Evolutionary conservation across 2,113 vertebrate species (phyloP).

Genomic region (Aptenodytes forsteri): DNA sequence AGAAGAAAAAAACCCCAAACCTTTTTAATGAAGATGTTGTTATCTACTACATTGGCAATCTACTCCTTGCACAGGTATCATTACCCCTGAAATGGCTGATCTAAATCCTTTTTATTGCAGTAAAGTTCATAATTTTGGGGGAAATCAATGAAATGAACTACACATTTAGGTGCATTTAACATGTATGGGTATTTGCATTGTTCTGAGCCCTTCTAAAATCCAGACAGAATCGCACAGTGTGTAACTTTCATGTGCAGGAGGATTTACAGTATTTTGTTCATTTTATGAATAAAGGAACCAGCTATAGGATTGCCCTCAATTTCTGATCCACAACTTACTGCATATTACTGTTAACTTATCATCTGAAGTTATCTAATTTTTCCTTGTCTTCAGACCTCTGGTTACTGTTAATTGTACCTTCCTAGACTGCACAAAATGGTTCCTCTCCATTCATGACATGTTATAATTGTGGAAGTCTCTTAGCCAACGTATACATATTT

Average conservation of each 20-base stretch:
- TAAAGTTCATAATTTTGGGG: neutral
- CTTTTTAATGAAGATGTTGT: neutral
- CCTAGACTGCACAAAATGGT: neutral
- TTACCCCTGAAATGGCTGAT: neutral
- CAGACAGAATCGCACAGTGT: neutral
- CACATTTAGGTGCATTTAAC: neutral
- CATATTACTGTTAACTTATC: neutral
- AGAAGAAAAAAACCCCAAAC: no score
- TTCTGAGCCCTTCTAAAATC: neutral
- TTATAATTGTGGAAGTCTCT: neutral
- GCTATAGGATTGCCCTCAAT: neutral
- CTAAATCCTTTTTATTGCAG: neutral
- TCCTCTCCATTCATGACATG: neutral
- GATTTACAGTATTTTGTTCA: neutral
- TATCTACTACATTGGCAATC: neutral
- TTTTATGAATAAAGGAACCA: neutral
- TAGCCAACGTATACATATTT: neutral
- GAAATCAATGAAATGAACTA: neutral
- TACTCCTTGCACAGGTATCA: neutral
- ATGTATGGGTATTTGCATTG: neutral
- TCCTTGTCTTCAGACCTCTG: neutral
- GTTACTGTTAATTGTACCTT: neutral
- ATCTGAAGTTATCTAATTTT: neutral
- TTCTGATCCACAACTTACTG: neutral
- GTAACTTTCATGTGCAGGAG: neutral